Base-by-base conservation (phyloP, 2,797 vertebrate genomes). In the Luscinia megarhynchos region DNA sequence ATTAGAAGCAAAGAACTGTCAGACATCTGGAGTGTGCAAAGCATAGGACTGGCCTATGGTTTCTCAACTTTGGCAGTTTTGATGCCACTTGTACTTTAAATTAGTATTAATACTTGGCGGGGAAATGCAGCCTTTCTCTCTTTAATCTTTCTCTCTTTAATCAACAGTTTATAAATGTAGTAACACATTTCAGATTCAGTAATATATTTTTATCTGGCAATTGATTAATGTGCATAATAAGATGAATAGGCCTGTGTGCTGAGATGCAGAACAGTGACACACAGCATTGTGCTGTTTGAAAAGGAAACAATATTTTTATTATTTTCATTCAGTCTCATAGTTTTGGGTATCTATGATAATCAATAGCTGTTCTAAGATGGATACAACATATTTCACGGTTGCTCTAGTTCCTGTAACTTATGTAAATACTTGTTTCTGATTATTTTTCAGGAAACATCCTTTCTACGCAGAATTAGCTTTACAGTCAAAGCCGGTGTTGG, bases 281-380 rank as follows among this genome's bases (percentile, higher is more conserved):
- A 55, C 45, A 85, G 43, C 11, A 2, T 1, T 68, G 13, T 55
- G 29, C 55, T 93, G n/a, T 54, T 63, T 41, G 45, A 68, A 43
- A 79, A 92, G 40, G 67, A 84, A 91, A 91, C 62, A 17, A 59
- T 58, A 18, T 77, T 68, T 45, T 43, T 13, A 24, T 12, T 6
- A 18, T 92, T 84, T 93, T 89, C 27, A n/a, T 88, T 89, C 94
- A 87, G 87, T 67, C 76, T 97, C 54, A 96, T 90, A 86, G 86
- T 93, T 87, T 95, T 97, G 76, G 93, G 89, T 96, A 81, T 79
- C 53, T 67, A 40, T 51, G 94, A 94, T 93, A 97, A 97, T 80
- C 46, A 73, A 69, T 79, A 92, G 94, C 95, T 75, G 96, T 95
- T 72, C 29, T 95, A 74, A 96, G 94, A 89, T 3, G 4, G 22